Evolutionary conservation across 2,888 invertebrate genomes (phyloP).

Genomic region (Polia nebulosa): DNA sequence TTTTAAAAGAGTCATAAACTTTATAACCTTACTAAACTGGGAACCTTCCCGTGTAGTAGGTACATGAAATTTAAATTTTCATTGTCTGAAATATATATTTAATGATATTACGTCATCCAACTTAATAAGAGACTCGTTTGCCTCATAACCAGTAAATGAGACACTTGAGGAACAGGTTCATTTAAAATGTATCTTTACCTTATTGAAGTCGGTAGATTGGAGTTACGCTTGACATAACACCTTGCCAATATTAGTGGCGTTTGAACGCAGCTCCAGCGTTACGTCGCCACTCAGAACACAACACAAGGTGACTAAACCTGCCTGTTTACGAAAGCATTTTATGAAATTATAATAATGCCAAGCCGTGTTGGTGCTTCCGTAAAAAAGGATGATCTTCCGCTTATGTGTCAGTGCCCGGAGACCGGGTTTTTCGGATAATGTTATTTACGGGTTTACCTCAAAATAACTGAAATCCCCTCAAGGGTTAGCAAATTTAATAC

Average conservation of each 20-base stretch:
- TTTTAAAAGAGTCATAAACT: slow-evolving; percentile 48
- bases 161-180: slow-evolving; percentile 2
- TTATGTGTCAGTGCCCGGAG: slow-evolving; percentile 64
- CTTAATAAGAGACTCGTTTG: slow-evolving; percentile 5
- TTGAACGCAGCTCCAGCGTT: slow-evolving; percentile 11
- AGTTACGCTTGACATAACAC: slow-evolving; percentile 2
- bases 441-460: slow-evolving; percentile 68
- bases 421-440: slow-evolving; percentile 67
- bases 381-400: slow-evolving; percentile 71
- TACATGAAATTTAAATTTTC: slow-evolving; percentile 24
- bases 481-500: slow-evolving; percentile 48
- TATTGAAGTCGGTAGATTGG: slow-evolving; percentile 9
- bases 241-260: slow-evolving; percentile 22
- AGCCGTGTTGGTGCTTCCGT: slow-evolving; percentile 53
- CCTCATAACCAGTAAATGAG: slow-evolving; percentile 4
- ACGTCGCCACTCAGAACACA: slow-evolving; percentile 1
- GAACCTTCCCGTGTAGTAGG: background rate
- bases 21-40: slow-evolving; percentile 19
- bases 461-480: slow-evolving; percentile 60
- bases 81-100: slow-evolving; percentile 20
- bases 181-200: slow-evolving; percentile 1
- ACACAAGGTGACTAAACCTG: background rate
- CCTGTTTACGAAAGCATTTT: slow-evolving; percentile 55
- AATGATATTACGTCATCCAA: slow-evolving; percentile 6
- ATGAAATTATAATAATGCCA: slow-evolving; percentile 69